Conservation (phyloP, 2,113 vertebrate species). For the Mystacornis crossleyi region DNA sequence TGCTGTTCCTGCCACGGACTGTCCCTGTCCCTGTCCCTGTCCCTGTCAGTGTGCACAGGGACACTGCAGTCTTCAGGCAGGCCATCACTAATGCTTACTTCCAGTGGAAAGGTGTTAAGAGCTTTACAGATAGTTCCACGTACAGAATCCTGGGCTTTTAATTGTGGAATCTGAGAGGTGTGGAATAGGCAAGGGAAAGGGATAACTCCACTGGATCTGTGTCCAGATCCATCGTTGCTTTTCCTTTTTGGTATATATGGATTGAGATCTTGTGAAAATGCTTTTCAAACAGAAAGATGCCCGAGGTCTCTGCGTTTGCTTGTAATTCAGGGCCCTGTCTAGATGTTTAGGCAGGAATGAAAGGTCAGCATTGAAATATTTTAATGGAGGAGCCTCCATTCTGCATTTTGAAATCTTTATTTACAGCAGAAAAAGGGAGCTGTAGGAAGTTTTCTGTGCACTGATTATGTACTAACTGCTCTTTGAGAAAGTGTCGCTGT, state of each 20-base stretch:
- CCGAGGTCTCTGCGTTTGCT: rapidly evolving
- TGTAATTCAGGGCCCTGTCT: not conserved
- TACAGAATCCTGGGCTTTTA: not conserved
- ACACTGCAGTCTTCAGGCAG: not conserved
- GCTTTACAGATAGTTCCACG: not conserved
- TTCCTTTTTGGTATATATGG: not conserved
- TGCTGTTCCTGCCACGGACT: not conserved
- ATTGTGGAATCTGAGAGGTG: not conserved
- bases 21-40: too few species aligned
- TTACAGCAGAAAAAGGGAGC: not conserved
- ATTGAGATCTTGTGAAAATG: not conserved
- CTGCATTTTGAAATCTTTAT: not conserved
- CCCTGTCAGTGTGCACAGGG: not conserved
- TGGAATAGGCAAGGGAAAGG: not conserved
- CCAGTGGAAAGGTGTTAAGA: not conserved
- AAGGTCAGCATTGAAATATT: not conserved
- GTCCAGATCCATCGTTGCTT: not conserved
- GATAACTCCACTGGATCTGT: not conserved
- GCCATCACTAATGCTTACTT: not conserved
- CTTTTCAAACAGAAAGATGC: not conserved
- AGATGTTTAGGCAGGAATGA: not conserved
- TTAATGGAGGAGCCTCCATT: not conserved
- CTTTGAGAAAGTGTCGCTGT: not conserved
- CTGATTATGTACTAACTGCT: not conserved
- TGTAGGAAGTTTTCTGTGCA: not conserved